Base-by-base conservation (phyloP, 2,888 invertebrate species). In the Lasioglossum lativentre region DNA sequence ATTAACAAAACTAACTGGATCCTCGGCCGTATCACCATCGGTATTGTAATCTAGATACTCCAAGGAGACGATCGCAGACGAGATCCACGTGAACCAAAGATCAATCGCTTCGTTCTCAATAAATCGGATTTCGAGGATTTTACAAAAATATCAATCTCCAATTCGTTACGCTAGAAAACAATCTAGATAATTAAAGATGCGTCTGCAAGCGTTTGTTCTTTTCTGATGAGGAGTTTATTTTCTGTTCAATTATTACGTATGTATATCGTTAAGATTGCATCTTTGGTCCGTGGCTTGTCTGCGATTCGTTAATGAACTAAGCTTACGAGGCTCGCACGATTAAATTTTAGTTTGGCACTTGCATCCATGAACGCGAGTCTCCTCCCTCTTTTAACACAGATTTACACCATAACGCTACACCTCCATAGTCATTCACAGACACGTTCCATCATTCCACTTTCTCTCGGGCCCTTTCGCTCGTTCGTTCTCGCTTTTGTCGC, bases 261-360 rank as follows among this genome's bases (percentile, higher is more conserved):
- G 45, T 4, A 1, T 27, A 63, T 27, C 2, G n/a, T 16, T 27
- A 5, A 16, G 59, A 16, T 63, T 16, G 27, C 27, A 27, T 30
- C 27, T 63, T 63, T 30, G 59, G 59, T 27, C 27, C 27, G 27
- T 30, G 19, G 19, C 8, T 66, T 34, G 66, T 66, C 66, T 19
- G 34, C 34, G 66, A 66, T 66, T 66, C 30, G 68, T 68, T 68
- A 68, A 68, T 38, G 23, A 40, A 68, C 78, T 79, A 81, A 77
- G 52, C 47, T 88, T 71, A 82, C 85, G 80, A 80, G 80, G 75
- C 47, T 85, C 86, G 75, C 75, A 68, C 74, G 78, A 68, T 84
- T 82, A 85, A 85, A 82, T 52, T 68, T 80, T 86, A 91, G 83
- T 90, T 91, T 91, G 90, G 90, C 90, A 90, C 90, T 91, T 91